Conservation (phyloP, 2,797 vertebrate species). For the Poeciliopsis infans region DNA sequence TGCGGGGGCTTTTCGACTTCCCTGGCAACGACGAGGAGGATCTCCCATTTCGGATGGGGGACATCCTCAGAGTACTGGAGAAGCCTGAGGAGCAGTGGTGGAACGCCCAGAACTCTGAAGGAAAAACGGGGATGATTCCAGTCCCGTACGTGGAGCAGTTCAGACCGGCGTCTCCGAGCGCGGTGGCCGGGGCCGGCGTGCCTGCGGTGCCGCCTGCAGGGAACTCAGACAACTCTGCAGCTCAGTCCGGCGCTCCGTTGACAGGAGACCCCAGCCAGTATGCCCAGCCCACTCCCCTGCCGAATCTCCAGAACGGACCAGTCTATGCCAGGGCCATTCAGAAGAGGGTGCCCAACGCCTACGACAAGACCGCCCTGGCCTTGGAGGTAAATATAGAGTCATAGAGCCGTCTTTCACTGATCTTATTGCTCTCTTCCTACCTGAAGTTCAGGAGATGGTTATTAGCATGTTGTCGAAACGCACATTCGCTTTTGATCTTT, state of each 20-base stretch:
- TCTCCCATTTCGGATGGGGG: constrained; percentile 97
- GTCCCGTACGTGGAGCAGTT: constrained; percentile 98
- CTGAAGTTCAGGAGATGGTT: not conserved
- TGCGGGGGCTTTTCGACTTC: constrained; percentile 98
- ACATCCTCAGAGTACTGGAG: constrained; percentile 93
- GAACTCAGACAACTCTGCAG: constrained; percentile 87
- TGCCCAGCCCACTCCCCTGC: constrained; percentile 96
- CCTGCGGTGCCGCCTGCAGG: constrained; percentile 45
- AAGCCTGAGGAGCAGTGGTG: constrained; percentile 99
- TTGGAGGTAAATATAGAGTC: constrained; percentile 90
- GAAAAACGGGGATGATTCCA: constrained; percentile 96
- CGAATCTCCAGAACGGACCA: constrained; percentile 98
- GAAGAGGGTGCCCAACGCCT: constrained; percentile 99
- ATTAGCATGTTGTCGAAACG: too few relatives aligned
- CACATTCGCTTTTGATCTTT: too few relatives aligned
- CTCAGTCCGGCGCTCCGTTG: constrained; percentile 83
- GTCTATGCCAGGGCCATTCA: constrained; percentile 97
- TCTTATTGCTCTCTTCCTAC: not conserved
- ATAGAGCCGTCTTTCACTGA: not conserved
- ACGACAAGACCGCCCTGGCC: constrained; percentile 99
- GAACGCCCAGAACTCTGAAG: constrained; percentile 95
- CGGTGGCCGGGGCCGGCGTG: constrained; percentile 84
- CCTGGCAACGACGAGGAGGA: constrained; percentile 98
- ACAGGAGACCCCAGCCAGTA: constrained; percentile 96
- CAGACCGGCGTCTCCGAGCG: constrained; percentile 88